Base-by-base conservation (phyloP, 1,140 invertebrate species). In the Pachyrhynchus sulphureomaculatus region DNA sequence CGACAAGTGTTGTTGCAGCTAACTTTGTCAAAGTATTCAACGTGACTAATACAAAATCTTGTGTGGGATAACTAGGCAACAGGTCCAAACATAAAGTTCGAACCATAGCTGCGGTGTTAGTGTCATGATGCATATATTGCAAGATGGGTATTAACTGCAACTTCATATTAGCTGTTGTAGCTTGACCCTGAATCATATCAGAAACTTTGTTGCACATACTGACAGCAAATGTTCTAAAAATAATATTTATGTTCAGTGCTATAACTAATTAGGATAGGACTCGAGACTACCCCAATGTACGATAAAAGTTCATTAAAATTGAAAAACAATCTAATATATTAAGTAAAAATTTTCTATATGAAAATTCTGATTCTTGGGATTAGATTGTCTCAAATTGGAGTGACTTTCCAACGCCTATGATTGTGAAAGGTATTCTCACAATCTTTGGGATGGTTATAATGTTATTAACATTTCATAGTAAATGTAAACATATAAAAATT, bases 171-270 rank as follows among this genome's bases (percentile, higher is more conserved):
- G 94, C 89, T 3, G 93, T 93, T 0, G 94, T 96, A 36, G 90
- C 88, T 68, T 96, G 83, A 42, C 92, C 91, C 73, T 93, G 87
- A 65, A 98, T 95, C 94, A 98, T 98, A 58, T 95, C 88, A 0
- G 92, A 91, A 42, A 98, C 88, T 79, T 96, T 96, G 66, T 91
- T 91, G 72, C 94, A 97, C 87, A 98, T 96, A 47, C 91, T 94
- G 6, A 93, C 87, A n/a, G 95, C 93, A 84, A 98, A 98, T 29
- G 89, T 84, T 76, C 90, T 92, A 69, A 51, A 82, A 81, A 66
- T 64, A 57, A 65, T 9, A 17, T 24, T 42, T 12, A 33, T 6
- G 33, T 21, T 2, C 34, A 6, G 12, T 6, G 12, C 5, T 32
- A 32, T 6, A 6, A 6, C 5, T 13, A 12, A 13, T 45, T 0